A percentile compares a stretch with the other conserved stretches of the same genome.
These are phyloP conservation scores for Conops quadrifasciatus DNA, from an alignment of 2,888 invertebrate genomes.

Conservation along the genomic window DNA sequence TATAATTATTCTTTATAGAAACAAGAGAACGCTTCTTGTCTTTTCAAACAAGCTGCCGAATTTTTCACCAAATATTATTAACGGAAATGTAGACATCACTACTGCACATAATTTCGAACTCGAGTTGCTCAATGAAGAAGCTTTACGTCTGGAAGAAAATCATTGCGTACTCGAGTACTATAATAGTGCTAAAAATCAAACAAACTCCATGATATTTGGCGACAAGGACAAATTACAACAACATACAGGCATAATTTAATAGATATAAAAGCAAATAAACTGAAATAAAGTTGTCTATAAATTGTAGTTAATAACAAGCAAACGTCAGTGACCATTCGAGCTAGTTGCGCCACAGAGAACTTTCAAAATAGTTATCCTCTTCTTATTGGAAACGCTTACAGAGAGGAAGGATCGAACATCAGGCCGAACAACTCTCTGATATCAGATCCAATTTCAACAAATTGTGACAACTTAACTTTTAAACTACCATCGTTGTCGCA, in stretches of 20 bases:
- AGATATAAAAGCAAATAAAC: not conserved
- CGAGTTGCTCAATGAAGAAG: conserved; percentile 42
- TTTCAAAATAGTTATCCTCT: conserved; percentile 21
- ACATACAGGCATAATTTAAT: not conserved
- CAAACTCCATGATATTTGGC: not conserved
- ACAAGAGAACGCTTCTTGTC: conserved; percentile 38
- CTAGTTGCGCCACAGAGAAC: not conserved
- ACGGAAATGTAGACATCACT: conserved; percentile 23
- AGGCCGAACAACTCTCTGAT: not conserved
- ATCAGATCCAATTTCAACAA: not conserved
- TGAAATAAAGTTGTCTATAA: not conserved
- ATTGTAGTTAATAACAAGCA: not conserved
- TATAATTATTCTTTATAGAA: conserved; percentile 23
- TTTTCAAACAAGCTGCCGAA: conserved; percentile 38
- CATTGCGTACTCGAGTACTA: conserved; percentile 45
- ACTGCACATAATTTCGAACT: conserved; percentile 38
- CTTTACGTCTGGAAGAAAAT: conserved; percentile 44
- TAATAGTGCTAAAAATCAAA: conserved; percentile 31
- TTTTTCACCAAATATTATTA: conserved; percentile 39
- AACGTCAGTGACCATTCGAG: not conserved
- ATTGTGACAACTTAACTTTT: not conserved
- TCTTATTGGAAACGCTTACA: conserved; percentile 15
- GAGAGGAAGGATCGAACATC: not conserved
- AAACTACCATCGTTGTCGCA: conserved; percentile 10
- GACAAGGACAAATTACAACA: not conserved